Evolutionary conservation across 2,113 vertebrate genomes (phyloP).

Genomic region (Triplophysa siluroides): DNA sequence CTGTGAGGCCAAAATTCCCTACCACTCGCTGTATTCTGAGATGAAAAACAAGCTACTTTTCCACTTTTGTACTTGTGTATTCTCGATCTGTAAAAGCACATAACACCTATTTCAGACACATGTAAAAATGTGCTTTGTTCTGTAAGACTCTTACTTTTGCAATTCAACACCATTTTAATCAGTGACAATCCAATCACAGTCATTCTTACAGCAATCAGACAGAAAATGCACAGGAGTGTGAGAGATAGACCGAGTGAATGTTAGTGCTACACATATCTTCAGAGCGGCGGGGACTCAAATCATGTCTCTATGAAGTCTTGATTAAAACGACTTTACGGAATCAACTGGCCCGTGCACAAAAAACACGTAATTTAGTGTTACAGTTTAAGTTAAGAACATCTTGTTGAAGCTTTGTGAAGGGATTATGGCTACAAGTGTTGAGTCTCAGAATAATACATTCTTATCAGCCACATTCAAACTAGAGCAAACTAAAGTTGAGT

Average conservation of each 20-base stretch:
- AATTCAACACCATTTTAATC: slow-evolving; percentile 58
- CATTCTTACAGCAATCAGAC: slow-evolving; percentile 56
- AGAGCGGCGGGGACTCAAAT: slow-evolving; percentile 65
- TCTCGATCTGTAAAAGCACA: slow-evolving; percentile 39
- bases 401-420: slow-evolving; percentile 70
- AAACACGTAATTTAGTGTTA: slow-evolving; percentile 54
- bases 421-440: slow-evolving; percentile 67
- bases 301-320: slow-evolving; percentile 67
- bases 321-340: slow-evolving; percentile 70
- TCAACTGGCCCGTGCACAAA: slow-evolving; percentile 59
- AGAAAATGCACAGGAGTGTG: slow-evolving; percentile 42
- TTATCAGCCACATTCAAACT: slow-evolving; percentile 72
- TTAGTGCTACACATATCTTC: slow-evolving; percentile 51
- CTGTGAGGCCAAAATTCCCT: background rate
- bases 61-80: slow-evolving; percentile 17
- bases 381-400: slow-evolving; percentile 56
- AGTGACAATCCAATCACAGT: slow-evolving; percentile 60
- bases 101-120: slow-evolving; percentile 46
- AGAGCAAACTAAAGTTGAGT: slow-evolving; percentile 53
- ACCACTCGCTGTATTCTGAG: background rate
- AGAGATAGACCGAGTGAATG: slow-evolving; percentile 26
- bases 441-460: slow-evolving; percentile 68
- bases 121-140: slow-evolving; percentile 52
- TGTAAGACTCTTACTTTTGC: slow-evolving; percentile 38
- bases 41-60: background rate